phyloP scores from a whole-genome alignment of 1,140 invertebrate species.

The Plodia interpunctella region DNA sequence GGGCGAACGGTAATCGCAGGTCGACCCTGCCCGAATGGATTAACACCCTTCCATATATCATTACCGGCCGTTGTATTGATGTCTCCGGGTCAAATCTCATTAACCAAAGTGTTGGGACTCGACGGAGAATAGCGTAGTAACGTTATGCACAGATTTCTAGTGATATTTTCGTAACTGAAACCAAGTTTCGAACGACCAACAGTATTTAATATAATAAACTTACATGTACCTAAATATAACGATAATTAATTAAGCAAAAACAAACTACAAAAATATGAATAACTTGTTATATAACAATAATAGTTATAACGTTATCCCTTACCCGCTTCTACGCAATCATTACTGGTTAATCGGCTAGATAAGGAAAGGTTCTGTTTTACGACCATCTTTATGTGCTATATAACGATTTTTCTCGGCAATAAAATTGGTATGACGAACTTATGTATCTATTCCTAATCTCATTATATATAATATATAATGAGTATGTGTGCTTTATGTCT shows the following conservation, averaged over 20 bases:
- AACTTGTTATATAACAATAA: too few relatives aligned
- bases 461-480: too few relatives aligned
- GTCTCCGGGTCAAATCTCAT: slow-evolving; percentile 6
- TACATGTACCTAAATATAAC: too few relatives aligned
- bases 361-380: slow-evolving; percentile 1
- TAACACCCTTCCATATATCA: slow-evolving; percentile 10
- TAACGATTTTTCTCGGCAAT: slow-evolving; percentile 13
- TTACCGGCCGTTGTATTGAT: slow-evolving; percentile 8
- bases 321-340: background rate
- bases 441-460: too few relatives aligned
- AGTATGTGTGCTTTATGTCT: too few relatives aligned
- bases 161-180: too few relatives aligned
- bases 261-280: too few relatives aligned
- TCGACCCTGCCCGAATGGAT: slow-evolving; percentile 4
- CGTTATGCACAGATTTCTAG: too few relatives aligned
- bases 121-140: background rate
- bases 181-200: too few relatives aligned
- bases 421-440: background rate
- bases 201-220: too few relatives aligned
- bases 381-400: slow-evolving; percentile 4
- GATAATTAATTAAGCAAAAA: too few relatives aligned
- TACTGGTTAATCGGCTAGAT: slow-evolving; percentile 12
- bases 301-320: background rate
- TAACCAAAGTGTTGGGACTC: background rate
- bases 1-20: background rate